Evolutionary conservation across 1,140 invertebrate species (phyloP), one percentile per base, ranked within the genome.

Genomic region (Tyrophagus putrescentiae): DNA sequence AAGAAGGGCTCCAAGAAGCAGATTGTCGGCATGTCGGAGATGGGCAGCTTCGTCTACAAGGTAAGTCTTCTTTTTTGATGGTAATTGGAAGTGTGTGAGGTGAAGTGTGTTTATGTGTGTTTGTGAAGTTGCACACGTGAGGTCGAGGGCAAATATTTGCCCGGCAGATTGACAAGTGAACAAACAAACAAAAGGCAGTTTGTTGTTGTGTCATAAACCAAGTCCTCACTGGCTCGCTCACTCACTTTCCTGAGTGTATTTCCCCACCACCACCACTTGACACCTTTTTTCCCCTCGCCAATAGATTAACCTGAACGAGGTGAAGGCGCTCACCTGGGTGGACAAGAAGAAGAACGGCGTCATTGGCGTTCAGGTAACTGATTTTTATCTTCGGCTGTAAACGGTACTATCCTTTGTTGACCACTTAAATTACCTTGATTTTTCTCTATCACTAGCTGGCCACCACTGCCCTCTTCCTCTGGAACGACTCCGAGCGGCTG

Each of bases 41-140:
- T 82, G 80, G 81, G 81, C 54, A 78, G 79, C 66, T 82, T 82
- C 68, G 76, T 82, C 57, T 82, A 80, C 71, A 82, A 82, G 75
- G 79, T 80, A 70, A 72, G 23, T 6, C 18, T 18, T 61, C 6
- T 28, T 60, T 57, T 9, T 56, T 42, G 27, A 25, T n/a, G n/a
- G n/a, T n/a, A n/a, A n/a, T n/a, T n/a, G n/a, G n/a, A n/a, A n/a
- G n/a, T n/a, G n/a, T n/a, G n/a, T n/a, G n/a, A n/a, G n/a, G n/a
- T n/a, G n/a, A n/a, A n/a, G n/a, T n/a, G n/a, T n/a, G n/a, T n/a
- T n/a, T n/a, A n/a, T n/a, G n/a, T n/a, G n/a, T n/a, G n/a, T n/a
- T n/a, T n/a, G n/a, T n/a, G n/a, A n/a, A n/a, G n/a, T n/a, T n/a
- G n/a, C n/a, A n/a, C n/a, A n/a, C n/a, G n/a, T n/a, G n/a, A n/a